Evolutionary conservation across 2,888 invertebrate genomes (phyloP), one percentile per base, ranked within the genome.

Genomic region (Caenorhabditis sp.): DNA sequence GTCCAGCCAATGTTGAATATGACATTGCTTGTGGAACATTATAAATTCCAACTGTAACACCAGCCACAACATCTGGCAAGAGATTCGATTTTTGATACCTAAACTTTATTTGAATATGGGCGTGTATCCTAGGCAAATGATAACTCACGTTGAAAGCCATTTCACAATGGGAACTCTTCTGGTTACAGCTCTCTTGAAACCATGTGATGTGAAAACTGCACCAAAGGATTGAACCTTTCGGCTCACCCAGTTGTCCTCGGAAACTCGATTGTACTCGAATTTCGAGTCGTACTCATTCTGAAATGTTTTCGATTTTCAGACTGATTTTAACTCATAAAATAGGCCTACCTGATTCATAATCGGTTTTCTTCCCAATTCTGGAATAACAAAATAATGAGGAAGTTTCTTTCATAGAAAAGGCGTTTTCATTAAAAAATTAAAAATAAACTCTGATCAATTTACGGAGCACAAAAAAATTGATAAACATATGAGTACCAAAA

Each of bases 41-140:
- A 92, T 94, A 93, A 38, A 94, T 91, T 12, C 93, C 94, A 0
- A 94, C 93, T 0, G 95, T 95, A 25, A 93, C 91, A 0, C 95
- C 95, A 0, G 94, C 92, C 2, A 94, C 91, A 57, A 93, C 82
- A 89, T 95, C 95, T 7, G 92, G 91, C 0, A 92, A 1, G 0
- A 67, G 31, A 17, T 67, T 31, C 0, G 8, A 12, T 78, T 8
- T 4, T 1, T 57, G 26, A 93, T 71, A 71, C 0, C 71, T 71
- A 38, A 20, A 64, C 62, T n/a, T n/a, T n/a, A n/a, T n/a, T n/a
- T n/a, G n/a, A n/a, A n/a, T 36, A 43, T 10, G 3, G 17, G 14
- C 14, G 43, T 14, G 43, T 43, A 17, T 43, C 14, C 17, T 43
- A 43, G 17, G 10, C 4, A 31, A 31, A 7, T 31, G 25, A 58